A percentile compares a stretch with the other conserved stretches of the same genome.
Evolutionary conservation across 2,113 vertebrate species (phyloP).

Genomic region (Labeo rohita): DNA sequence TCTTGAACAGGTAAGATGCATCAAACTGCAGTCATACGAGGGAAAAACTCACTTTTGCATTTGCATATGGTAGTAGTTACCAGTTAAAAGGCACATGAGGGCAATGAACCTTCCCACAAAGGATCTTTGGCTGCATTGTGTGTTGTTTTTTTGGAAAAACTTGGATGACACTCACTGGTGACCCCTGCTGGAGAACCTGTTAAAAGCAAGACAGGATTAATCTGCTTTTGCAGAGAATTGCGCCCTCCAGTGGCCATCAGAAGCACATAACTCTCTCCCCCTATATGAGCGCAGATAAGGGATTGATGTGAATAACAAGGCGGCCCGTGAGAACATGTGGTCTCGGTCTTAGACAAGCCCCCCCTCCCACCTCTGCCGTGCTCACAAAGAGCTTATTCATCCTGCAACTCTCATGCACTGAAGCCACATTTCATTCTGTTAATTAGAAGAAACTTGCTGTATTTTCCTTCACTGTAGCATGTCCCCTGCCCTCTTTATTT

Average conservation of each 20-base stretch:
- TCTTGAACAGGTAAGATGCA: slow-evolving; percentile 92
- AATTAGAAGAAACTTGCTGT: slow-evolving; percentile 76
- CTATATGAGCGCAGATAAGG: slow-evolving; percentile 45
- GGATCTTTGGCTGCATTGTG: neutral
- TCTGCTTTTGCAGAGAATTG: neutral
- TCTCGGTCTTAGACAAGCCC: slow-evolving; percentile 72
- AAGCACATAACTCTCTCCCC: neutral
- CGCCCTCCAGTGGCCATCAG: slow-evolving; percentile 17
- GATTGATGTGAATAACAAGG: slow-evolving; percentile 66
- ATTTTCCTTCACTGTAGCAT: slow-evolving; percentile 62
- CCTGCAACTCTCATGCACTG: slow-evolving; percentile 71
- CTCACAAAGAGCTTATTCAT: slow-evolving; percentile 82
- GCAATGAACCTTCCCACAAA: neutral
- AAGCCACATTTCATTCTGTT: slow-evolving; percentile 79
- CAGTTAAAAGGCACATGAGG: neutral
- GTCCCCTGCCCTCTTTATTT: slow-evolving; percentile 30
- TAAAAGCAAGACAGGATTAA: neutral
- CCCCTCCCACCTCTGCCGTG: slow-evolving; percentile 60
- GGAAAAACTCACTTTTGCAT: neutral
- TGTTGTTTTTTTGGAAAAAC: neutral
- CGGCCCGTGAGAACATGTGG: slow-evolving; percentile 76
- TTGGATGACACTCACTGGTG: neutral
- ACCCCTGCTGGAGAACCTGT: neutral
- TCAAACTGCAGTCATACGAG: neutral
- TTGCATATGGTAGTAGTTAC: neutral